These are phyloP conservation scores for Trypoxylon attenuatum DNA, from an alignment of 2,888 invertebrate species.

Conservation along the genomic window DNA sequence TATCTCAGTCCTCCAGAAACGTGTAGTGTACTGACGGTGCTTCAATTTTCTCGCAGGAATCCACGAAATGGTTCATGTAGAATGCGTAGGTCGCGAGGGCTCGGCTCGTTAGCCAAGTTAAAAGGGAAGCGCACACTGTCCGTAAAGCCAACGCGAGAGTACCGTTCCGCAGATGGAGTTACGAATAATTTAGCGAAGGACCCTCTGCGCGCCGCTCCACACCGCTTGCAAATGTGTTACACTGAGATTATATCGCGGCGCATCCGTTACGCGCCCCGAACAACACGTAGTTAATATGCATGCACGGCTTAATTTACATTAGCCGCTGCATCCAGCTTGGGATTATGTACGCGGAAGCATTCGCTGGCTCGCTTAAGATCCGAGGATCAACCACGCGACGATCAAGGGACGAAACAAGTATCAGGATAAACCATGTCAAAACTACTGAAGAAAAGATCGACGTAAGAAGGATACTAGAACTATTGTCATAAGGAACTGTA, in stretches of 20 bases:
- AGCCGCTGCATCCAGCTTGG: slow-evolving; percentile 44
- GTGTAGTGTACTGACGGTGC: no score
- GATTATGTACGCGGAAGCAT: slow-evolving; percentile 61
- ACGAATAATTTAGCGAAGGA: slow-evolving; percentile 53
- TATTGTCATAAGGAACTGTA: no score
- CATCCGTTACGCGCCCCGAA: slow-evolving; percentile 62
- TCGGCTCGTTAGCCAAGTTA: slow-evolving; percentile 30
- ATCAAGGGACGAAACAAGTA: no score
- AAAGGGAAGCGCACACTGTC: slow-evolving; percentile 8
- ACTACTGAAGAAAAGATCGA: no score
- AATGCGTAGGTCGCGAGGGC: no score
- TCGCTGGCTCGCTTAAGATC: slow-evolving; percentile 7
- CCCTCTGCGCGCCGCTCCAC: slow-evolving; percentile 36
- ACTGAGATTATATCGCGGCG: slow-evolving; percentile 56
- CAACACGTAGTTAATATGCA: slow-evolving; percentile 66
- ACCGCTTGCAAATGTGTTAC: slow-evolving; percentile 57
- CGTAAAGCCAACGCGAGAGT: slow-evolving; percentile 32
- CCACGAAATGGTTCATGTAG: no score
- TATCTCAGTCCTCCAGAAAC: no score
- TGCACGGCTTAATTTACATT: slow-evolving; percentile 67
- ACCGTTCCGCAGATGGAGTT: slow-evolving; percentile 47
- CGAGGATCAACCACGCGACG: no score
- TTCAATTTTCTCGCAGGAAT: no score
- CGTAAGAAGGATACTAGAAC: no score
- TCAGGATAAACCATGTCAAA: no score